Percentiles rank a stretch among this genome's conserved stretches.
phyloP scores from a whole-genome alignment of 2,888 invertebrate genomes.

The Sturmia bella region DNA sequence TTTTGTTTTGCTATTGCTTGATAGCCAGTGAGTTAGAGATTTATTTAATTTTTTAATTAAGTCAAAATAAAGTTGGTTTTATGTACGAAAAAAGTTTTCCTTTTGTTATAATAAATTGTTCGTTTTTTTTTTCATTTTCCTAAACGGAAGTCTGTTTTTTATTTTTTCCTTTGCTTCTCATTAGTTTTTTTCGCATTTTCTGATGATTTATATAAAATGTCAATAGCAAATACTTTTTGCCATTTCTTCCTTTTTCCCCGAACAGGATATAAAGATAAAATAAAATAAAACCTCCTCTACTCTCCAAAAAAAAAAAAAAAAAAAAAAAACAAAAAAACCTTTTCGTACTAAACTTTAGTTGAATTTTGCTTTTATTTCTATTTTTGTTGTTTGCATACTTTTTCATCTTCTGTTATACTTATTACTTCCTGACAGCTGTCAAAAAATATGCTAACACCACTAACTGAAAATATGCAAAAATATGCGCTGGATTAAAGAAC shows the following conservation, averaged over 20 bases:
- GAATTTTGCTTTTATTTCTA: slow-evolving; percentile 6
- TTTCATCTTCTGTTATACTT: slow-evolving; percentile 72
- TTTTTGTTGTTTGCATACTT: slow-evolving; percentile 1
- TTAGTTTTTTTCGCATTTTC: slow-evolving; percentile 19
- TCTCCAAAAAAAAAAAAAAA: background rate
- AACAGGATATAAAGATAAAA: slow-evolving; percentile 46
- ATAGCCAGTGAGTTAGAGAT: no score
- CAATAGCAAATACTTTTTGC: slow-evolving; percentile 59
- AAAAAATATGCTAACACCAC: slow-evolving; percentile 78
- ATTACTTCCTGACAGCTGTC: slow-evolving; percentile 80
- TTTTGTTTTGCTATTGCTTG: no score
- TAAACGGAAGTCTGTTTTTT: slow-evolving; percentile 38
- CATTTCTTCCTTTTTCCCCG: slow-evolving; percentile 8
- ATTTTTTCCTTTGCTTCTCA: slow-evolving; percentile 19
- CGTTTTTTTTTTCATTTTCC: slow-evolving; percentile 1
- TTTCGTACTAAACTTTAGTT: slow-evolving; percentile 21
- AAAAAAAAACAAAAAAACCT: no score
- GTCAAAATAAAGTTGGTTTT: no score
- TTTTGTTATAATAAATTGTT: no score
- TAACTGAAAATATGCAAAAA: slow-evolving; percentile 70
- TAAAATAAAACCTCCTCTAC: background rate
- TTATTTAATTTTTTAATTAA: no score
- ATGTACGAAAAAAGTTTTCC: no score
- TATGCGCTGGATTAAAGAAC: slow-evolving; percentile 58
- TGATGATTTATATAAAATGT: slow-evolving; percentile 66